Percentiles rank a stretch among this genome's conserved stretches.
Conservation (phyloP, 2,888 invertebrate genomes). For the Subacronicta megacephala region DNA sequence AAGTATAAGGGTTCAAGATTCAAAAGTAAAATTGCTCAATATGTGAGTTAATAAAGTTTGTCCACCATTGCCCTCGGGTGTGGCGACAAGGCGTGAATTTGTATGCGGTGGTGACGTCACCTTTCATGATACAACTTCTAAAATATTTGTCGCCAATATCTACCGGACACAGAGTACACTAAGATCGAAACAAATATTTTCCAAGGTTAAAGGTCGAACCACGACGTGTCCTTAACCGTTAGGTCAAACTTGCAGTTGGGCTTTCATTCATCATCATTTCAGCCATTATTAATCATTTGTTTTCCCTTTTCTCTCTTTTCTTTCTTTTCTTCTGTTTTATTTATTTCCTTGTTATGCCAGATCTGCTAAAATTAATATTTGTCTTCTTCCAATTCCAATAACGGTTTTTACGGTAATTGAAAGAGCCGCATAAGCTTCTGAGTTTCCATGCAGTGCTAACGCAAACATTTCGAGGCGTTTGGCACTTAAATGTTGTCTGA, state of each 20-base stretch:
- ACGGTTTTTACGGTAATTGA: background rate
- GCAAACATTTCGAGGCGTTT: slow-evolving; percentile 6
- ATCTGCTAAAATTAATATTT: too few relatives aligned
- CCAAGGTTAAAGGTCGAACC: too few relatives aligned
- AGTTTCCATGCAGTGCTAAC: background rate
- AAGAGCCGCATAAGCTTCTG: too few relatives aligned
- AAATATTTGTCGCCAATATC: slow-evolving; percentile 13
- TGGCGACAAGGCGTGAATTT: slow-evolving; percentile 47
- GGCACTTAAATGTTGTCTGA: slow-evolving; percentile 3
- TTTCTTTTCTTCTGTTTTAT: too few relatives aligned
- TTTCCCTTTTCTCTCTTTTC: too few relatives aligned
- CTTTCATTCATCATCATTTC: slow-evolving; percentile 1
- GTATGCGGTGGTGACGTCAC: slow-evolving; percentile 52
- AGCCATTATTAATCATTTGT: too few relatives aligned
- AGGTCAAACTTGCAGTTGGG: too few relatives aligned
- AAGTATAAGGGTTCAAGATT: too few relatives aligned
- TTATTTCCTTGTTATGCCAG: too few relatives aligned
- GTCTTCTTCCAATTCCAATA: slow-evolving; percentile 8
- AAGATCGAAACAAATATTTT: too few relatives aligned
- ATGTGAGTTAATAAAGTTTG: slow-evolving; percentile 37
- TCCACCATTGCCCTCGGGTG: slow-evolving; percentile 31
- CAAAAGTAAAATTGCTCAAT: slow-evolving; percentile 25
- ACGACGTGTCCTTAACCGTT: too few relatives aligned
- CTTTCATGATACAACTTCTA: slow-evolving; percentile 21
- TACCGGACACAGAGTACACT: slow-evolving; percentile 2